Conservation (phyloP, 2,797 vertebrate genomes). For the Falco naumanni region DNA sequence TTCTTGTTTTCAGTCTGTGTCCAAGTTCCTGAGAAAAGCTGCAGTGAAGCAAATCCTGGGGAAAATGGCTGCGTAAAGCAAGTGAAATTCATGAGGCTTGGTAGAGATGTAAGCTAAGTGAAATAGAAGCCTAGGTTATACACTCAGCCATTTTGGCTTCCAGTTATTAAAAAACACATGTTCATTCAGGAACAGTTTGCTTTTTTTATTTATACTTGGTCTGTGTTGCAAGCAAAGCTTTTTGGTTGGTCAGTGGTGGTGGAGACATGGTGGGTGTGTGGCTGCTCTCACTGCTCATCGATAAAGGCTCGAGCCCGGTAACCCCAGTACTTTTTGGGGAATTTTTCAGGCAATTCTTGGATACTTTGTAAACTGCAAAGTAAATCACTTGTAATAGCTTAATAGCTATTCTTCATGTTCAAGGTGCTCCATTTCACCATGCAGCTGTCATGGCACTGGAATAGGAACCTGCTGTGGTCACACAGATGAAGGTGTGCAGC, state of each 20-base stretch:
- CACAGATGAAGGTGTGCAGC: neutral
- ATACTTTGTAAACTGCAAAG: neutral
- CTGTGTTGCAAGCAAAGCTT: rapidly evolving
- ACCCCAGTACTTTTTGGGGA: neutral
- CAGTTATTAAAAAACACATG: neutral
- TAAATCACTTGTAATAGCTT: neutral
- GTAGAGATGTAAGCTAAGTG: rapidly evolving
- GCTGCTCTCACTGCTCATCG: rapidly evolving
- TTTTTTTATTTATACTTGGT: neutral
- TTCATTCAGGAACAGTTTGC: neutral
- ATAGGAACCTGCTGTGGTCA: rapidly evolving
- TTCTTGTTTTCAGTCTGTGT: neutral
- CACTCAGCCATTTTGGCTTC: neutral
- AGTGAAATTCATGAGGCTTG: neutral
- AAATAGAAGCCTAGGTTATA: neutral
- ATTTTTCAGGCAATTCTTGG: rapidly evolving
- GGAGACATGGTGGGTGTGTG: rapidly evolving
- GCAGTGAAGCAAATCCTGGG: neutral
- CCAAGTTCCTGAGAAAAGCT: neutral
- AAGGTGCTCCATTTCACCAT: neutral
- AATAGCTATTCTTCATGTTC: rapidly evolving
- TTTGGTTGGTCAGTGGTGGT: neutral
- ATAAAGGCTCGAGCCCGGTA: rapidly evolving
- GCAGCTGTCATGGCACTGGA: neutral
- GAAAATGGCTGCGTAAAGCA: rapidly evolving